Conservation (phyloP, 1,140 invertebrate species). For the Vanessa tameamea region DNA sequence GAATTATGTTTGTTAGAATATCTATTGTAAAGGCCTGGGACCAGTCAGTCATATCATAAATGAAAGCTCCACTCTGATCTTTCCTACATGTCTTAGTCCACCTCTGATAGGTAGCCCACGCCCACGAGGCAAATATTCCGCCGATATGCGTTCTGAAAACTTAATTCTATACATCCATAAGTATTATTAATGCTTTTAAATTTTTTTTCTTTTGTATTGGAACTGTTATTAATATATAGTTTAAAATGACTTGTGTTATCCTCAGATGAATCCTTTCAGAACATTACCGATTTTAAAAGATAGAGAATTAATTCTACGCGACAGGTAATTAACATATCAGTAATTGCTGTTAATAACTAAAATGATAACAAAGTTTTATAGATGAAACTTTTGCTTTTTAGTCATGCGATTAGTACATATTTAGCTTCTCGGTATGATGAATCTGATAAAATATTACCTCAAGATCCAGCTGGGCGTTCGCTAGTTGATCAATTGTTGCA, state of each 20-base stretch:
- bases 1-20: too few species aligned
- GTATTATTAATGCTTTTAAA: too few species aligned
- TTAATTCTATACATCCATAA: too few species aligned
- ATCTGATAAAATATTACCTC: slow-evolving; percentile 79
- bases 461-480: slow-evolving; percentile 79
- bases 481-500: slow-evolving; percentile 81
- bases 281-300: slow-evolving; percentile 87
- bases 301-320: slow-evolving; percentile 83
- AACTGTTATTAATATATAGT: too few species aligned
- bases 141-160: too few species aligned
- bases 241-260: slow-evolving; percentile 10
- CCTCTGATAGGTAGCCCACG: too few species aligned
- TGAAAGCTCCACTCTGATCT: too few species aligned
- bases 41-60: too few species aligned
- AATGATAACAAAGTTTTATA: neutral
- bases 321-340: slow-evolving; percentile 70
- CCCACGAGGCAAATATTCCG: too few species aligned
- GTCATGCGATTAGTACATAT: slow-evolving; percentile 83
- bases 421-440: slow-evolving; percentile 81
- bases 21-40: too few species aligned
- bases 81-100: too few species aligned
- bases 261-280: slow-evolving; percentile 87
- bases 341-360: neutral
- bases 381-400: slow-evolving; percentile 44
- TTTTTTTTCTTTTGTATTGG: too few species aligned